These are phyloP conservation scores for Prosapia bicincta DNA, from an alignment of 2,888 invertebrate species.

Conservation along the genomic window DNA sequence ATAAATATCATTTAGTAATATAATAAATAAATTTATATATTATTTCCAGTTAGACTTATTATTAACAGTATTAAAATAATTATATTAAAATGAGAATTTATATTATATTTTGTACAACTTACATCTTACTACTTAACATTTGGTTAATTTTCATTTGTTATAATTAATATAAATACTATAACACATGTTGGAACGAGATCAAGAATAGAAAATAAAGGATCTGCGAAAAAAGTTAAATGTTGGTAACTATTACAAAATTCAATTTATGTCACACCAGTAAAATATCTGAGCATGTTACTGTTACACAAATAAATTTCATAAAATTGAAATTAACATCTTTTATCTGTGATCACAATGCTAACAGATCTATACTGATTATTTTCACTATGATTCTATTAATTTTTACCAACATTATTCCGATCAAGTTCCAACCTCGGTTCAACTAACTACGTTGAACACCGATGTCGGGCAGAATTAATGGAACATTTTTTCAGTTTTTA, in stretches of 20 bases:
- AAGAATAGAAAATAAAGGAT: background rate
- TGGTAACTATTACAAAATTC: background rate
- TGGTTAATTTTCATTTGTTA: background rate
- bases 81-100: background rate
- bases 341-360: background rate
- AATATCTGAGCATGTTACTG: background rate
- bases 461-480: background rate
- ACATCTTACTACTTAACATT: background rate
- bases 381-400: background rate
- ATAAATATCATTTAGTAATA: too few species aligned
- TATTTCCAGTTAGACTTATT: background rate
- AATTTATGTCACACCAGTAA: background rate
- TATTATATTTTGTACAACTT: background rate
- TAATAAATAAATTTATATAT: too few species aligned
- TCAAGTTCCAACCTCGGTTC: background rate
- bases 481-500: background rate
- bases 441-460: background rate
- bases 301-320: too few species aligned
- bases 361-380: background rate
- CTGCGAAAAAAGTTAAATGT: background rate
- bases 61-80: background rate
- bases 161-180: background rate
- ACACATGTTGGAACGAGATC: background rate
- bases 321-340: too few species aligned
- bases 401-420: background rate